Evolutionary conservation across 2,113 vertebrate species (phyloP), one percentile per base, ranked within the genome.

Genomic region (Gallinago jamesoni): DNA sequence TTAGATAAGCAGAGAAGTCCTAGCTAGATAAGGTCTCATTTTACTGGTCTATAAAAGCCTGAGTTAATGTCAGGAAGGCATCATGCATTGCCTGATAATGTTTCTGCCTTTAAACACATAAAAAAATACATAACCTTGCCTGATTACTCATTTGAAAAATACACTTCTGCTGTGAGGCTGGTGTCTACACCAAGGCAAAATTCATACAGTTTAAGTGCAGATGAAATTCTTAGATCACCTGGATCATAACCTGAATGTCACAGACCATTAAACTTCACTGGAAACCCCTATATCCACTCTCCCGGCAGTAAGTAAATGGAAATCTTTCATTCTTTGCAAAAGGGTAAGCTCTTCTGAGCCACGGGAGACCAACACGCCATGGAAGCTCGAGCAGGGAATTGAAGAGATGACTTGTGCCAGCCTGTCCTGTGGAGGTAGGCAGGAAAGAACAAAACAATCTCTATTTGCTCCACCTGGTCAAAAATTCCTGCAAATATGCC

Each of bases 41-140:
- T 28, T 41, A n/a, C n/a, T 22, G n/a, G 22, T 33, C 7, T 53
- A 1, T 4, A 14, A 41, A 52, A 66, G 30, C 4, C n/a, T 5
- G 19, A 63, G 66, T 30, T 74, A 17, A 22, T 6, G 15, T 37
- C 52, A 39, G 74, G 60, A 92, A 55, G 41, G 62, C 56, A 41
- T 5, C 12, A 9, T 12, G 30, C 0, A 0, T 16, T 35, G 22
- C 33, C 55, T 66, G 60, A 24, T 12, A 13, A 7, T 0, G 17
- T 57, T 31, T 72, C 82, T 41, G 60, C 47, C 57, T 79, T 90
- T 22, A 53, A 22, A 24, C 33, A 57, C 45, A 25, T 18, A 60
- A 10, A 33, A 33, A 69, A 53, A 72, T 43, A 53, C 20, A 84
- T 82, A 67, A n/a, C 4, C 72, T 50, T 37, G 41, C 63, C 59